A percentile compares a stretch with the other conserved stretches of the same genome.
phyloP scores from a whole-genome alignment of 2,888 invertebrate species.

The Galerucella nymphaeae region DNA sequence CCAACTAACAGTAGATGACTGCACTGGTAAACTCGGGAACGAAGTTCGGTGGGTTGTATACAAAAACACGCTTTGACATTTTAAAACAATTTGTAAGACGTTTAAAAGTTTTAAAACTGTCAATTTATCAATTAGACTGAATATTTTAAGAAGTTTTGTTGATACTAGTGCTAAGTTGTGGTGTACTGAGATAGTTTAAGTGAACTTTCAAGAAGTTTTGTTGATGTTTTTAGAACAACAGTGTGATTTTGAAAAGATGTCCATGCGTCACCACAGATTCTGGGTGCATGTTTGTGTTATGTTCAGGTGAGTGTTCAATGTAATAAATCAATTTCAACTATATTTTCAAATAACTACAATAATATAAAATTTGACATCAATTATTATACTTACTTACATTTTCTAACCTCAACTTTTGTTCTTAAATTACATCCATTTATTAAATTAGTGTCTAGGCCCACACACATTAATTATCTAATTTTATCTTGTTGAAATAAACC shows the following conservation, averaged over 20 bases:
- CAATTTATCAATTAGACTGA: slow-evolving; percentile 29
- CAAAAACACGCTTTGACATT: slow-evolving; percentile 23
- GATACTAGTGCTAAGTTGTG: slow-evolving; percentile 26
- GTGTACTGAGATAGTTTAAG: slow-evolving; percentile 31
- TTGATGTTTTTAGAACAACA: slow-evolving; percentile 38
- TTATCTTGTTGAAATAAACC: slow-evolving; percentile 30
- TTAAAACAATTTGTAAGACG: slow-evolving; percentile 4
- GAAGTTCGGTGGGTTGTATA: slow-evolving; percentile 21
- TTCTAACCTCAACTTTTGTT: slow-evolving; percentile 21
- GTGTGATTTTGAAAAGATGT: slow-evolving; percentile 41
- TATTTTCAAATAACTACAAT: slow-evolving; percentile 9
- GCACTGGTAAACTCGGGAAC: slow-evolving; percentile 36
- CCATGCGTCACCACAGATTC: slow-evolving; percentile 43
- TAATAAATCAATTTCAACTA: not conserved
- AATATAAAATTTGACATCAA: not conserved
- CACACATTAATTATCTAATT: slow-evolving; percentile 44
- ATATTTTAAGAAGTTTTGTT: slow-evolving; percentile 19
- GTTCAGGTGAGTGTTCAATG: slow-evolving; percentile 34
- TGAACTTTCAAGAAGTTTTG: slow-evolving; percentile 44
- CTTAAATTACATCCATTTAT: slow-evolving; percentile 20
- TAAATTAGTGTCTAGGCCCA: slow-evolving; percentile 39
- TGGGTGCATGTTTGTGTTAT: slow-evolving; percentile 35
- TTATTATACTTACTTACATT: not conserved
- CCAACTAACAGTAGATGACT: slow-evolving; percentile 48
- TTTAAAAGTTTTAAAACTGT: slow-evolving; percentile 28